Base-by-base conservation (phyloP, 2,888 invertebrate genomes). In the Prosopocoilus inquinatus region DNA sequence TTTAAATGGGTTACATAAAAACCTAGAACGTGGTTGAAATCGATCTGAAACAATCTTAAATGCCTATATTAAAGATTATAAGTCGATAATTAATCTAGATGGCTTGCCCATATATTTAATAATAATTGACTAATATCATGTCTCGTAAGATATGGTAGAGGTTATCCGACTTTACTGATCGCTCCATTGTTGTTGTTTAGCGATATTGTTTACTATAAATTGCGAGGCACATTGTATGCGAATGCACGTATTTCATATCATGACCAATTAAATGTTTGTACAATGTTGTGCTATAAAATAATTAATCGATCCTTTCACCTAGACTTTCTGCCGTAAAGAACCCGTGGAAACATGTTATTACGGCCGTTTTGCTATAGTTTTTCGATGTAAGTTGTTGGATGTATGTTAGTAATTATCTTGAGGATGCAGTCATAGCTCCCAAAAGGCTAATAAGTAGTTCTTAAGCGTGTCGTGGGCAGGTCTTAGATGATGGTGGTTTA, bases 151-250 rank as follows among this genome's bases (percentile, higher is more conserved):
- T 55, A 59, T 50, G 54, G 55, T 47, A 54, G 60, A 73, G 72
- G 71, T 71, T 72, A 73, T 73, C 70, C 71, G 63, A 58, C 61
- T 63, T 64, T 66, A 64, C 66, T 67, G 70, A 71, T 69, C 71
- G 66, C 67, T 69, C 70, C 72, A 74, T 74, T 74, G 73, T 75
- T 71, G 72, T 73, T 72, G 72, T 72, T 71, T 73, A 71, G 68
- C 72, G 69, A 74, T 75, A 75, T 73, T 73, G 73, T 74, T 74
- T 71, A 69, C 72, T 70, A 72, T 73, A 74, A 74, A 75, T 73
- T 73, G 71, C 70, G 67, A 61, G 64, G 70, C 69, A 67, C 70
- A 73, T 73, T 73, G 74, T 73, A 67, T 71, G 69, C 71, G 67
- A 72, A 68, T 68, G 73, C 72, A 72, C 73, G 72, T 72, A 71